These are phyloP conservation scores for Hypotaenidia philippensis DNA, from an alignment of 2,797 vertebrate genomes.

Conservation along the genomic window DNA sequence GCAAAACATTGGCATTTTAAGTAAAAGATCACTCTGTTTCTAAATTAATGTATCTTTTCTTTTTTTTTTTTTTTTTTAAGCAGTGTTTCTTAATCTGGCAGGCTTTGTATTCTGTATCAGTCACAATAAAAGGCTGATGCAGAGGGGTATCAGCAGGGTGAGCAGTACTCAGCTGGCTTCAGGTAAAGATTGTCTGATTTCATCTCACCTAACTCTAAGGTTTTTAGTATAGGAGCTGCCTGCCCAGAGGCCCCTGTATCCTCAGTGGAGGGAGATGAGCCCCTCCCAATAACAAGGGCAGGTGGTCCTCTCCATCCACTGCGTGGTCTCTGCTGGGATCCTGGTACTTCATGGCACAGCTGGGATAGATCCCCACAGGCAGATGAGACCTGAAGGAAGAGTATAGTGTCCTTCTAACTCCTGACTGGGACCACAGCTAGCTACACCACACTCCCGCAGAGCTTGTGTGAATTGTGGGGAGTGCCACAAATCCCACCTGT, in stretches of 20 bases:
- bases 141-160: no score
- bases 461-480: neutral
- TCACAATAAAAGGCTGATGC: neutral
- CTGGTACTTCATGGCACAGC: accelerated
- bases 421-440: neutral
- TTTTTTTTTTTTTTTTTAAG: neutral
- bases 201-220: neutral
- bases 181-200: neutral
- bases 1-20: neutral
- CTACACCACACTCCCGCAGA: neutral
- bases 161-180: neutral
- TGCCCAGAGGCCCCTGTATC: neutral
- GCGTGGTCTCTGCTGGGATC: accelerated
- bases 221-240: neutral
- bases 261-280: neutral
- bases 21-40: neutral
- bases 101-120: neutral
- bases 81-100: neutral
- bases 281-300: neutral
- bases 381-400: neutral
- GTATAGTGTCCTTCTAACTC: accelerated
- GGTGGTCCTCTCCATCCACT: accelerated
- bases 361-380: neutral
- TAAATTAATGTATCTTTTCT: neutral
- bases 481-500: neutral